phyloP scores from a whole-genome alignment of 2,113 vertebrate species.

The Tautogolabrus adspersus region DNA sequence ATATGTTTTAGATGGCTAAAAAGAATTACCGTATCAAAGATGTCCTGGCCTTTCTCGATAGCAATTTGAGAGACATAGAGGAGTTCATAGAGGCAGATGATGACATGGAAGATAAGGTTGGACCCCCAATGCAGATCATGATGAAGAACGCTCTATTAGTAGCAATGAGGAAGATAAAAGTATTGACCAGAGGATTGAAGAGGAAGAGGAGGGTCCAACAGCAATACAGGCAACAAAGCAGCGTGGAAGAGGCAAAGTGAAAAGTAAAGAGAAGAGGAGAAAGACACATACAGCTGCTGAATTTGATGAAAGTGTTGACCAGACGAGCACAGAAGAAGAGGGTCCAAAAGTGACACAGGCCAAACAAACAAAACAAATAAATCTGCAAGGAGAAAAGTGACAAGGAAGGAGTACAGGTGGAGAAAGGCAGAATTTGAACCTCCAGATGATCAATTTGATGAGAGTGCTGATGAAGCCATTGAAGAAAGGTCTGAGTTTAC shows the following conservation, averaged over 20 bases:
- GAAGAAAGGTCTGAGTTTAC: neutral
- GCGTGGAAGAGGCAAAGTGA: neutral
- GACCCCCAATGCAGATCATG: neutral
- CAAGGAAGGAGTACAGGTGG: neutral
- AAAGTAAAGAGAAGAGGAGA: neutral
- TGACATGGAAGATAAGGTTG: neutral
- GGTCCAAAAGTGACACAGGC: too few species aligned
- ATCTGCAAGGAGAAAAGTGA: neutral
- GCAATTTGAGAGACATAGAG: neutral
- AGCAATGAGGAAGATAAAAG: neutral
- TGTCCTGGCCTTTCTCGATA: neutral
- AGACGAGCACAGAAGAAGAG: neutral
- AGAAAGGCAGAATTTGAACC: neutral
- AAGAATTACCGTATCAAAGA: neutral
- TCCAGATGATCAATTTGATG: neutral
- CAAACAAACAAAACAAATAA: neutral
- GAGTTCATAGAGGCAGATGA: neutral
- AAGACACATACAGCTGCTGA: neutral
- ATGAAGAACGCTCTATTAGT: neutral
- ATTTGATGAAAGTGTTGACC: neutral
- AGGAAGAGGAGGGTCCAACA: neutral
- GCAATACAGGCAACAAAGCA: neutral
- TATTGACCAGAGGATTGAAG: neutral
- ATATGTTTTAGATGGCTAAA: neutral
- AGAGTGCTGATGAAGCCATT: neutral